These are phyloP conservation scores for Zygaena filipendulae DNA, from an alignment of 2,888 invertebrate species.

Conservation along the genomic window DNA sequence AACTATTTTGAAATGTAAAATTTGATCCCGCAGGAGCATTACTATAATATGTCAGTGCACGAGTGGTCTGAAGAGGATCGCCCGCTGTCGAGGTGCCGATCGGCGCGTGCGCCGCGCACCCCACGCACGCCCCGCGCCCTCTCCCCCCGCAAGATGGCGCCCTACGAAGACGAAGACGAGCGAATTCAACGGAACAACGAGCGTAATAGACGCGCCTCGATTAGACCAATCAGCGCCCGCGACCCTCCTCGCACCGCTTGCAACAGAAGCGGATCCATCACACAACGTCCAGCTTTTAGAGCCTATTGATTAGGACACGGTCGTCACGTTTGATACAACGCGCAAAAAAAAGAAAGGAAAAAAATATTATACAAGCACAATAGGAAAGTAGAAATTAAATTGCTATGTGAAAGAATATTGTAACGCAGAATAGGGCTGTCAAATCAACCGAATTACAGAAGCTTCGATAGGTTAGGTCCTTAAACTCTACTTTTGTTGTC, in stretches of 20 bases:
- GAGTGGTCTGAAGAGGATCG: constrained; percentile 46
- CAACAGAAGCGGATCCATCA: constrained; percentile 39
- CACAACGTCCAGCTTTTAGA: constrained; percentile 55
- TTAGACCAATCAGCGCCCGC: constrained; percentile 42
- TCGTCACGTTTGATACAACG: neutral
- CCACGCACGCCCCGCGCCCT: constrained; percentile 33
- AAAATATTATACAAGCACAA: too few species aligned
- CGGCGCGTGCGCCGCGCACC: constrained; percentile 37
- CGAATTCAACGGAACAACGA: constrained; percentile 39
- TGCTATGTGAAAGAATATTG: too few species aligned
- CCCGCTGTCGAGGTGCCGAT: constrained; percentile 44
- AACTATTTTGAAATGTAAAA: too few species aligned
- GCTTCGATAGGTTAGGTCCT: too few species aligned
- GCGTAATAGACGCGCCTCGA: constrained; percentile 36
- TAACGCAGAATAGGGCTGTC: too few species aligned
- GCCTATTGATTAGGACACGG: too few species aligned
- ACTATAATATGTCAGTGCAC: too few species aligned
- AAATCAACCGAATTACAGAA: too few species aligned
- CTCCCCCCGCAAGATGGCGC: constrained; percentile 28
- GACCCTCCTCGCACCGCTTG: constrained; percentile 37
- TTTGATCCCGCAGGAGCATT: too few species aligned
- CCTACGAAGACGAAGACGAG: constrained; percentile 28
- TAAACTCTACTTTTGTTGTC: too few species aligned
- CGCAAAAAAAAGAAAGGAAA: too few species aligned
- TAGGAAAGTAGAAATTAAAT: too few species aligned